Percentiles rank a stretch among this genome's conserved stretches.
Evolutionary conservation across 2,113 vertebrate species (phyloP).

Genomic region (Varanus komodoensis): DNA sequence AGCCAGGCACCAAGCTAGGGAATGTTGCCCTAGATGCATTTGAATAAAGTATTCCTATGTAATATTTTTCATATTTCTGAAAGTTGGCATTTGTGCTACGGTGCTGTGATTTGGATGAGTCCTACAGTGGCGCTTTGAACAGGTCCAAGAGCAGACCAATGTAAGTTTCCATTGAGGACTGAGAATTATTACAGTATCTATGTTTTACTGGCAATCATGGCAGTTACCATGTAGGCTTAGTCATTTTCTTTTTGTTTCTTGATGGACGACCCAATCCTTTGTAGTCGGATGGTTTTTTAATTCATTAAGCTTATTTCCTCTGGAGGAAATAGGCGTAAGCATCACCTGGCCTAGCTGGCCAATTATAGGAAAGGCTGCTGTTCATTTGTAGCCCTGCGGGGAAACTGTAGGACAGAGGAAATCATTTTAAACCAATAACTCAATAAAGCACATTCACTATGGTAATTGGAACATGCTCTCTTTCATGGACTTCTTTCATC

Average conservation of each 20-base stretch:
- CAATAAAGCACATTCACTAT: constrained; percentile 62
- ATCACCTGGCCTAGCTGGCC: constrained; percentile 62
- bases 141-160: background rate
- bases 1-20: background rate
- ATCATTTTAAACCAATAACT: constrained; percentile 65
- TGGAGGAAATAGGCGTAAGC: constrained; percentile 67
- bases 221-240: constrained; percentile 39
- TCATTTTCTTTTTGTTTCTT: constrained; percentile 38
- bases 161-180: background rate
- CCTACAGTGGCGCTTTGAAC: background rate
- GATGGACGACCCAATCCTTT: constrained; percentile 50
- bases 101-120: background rate
- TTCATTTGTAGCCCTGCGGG: constrained; percentile 67
- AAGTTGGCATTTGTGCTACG: background rate
- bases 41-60: background rate
- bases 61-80: background rate
- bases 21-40: background rate
- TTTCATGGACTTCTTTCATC: constrained; percentile 44
- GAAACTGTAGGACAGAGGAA: constrained; percentile 69
- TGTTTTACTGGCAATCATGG: constrained; percentile 12
- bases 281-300: constrained; percentile 54
- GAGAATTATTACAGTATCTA: background rate
- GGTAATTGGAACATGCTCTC: constrained; percentile 46
- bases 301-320: constrained; percentile 74
- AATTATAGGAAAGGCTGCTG: constrained; percentile 61